Base-by-base conservation (phyloP, 1,140 invertebrate species). In the Drosophila pandora region DNA sequence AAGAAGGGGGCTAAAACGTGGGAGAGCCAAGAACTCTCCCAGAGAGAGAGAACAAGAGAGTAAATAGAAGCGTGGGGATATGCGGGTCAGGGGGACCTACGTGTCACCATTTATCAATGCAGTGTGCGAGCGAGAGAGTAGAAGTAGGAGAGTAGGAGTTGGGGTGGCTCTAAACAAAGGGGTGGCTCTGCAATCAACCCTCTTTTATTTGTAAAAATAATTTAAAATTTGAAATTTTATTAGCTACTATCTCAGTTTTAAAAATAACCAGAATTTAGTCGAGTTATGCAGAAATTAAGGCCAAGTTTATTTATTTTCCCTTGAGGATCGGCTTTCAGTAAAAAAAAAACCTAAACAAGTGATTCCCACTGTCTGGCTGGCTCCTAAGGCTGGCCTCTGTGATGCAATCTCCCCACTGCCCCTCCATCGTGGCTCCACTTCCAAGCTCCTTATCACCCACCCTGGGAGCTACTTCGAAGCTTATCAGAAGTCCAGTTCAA, bases 91-190 rank as follows among this genome's bases (percentile, higher is more conserved):
- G 37, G 37, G 12, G 37, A 13, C 37, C 45, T 45, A 65, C 62
- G 43, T 65, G 62, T 49, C 62, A 39, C 62, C 62, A 28, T 47
- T 21, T 21, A 43, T 43, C 41, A 43, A 43, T 32, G 25, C 23
- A 13, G 25, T 25, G 3, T 43, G 47, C 21, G 61, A 30, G 60
- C 6, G 60, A 54, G 61, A 45, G 37, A 37, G 10, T 37, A 37
- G 34, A 10, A 37, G 34, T 37, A n/a, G 34, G 34, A 17, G 17
- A 17, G 10, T 37, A 37, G 34, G 34, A 37, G 34, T 37, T 37
- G 34, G 34, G 34, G 34, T 37, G 32, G 32, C 8, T 10, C 48
- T 4, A 25, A n/a, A 49, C 2, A 25, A 23, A 28, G 41, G 41
- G n/a, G 48, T 50, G 48, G 8, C 23, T 37, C 12, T 4, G 3